phyloP scores from a whole-genome alignment of 2,888 invertebrate species.

The Micropterix aruncella region DNA sequence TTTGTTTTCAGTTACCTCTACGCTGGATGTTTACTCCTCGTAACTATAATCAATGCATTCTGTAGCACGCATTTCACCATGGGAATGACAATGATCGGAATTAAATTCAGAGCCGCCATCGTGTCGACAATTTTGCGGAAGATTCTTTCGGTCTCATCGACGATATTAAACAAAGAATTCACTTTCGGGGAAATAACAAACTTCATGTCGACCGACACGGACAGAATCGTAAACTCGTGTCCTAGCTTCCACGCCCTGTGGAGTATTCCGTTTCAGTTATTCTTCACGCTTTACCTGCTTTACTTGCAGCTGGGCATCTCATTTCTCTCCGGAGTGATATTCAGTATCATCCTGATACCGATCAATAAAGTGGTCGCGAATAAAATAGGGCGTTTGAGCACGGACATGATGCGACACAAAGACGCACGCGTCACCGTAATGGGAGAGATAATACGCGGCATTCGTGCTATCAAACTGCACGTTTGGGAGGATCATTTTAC shows the following conservation, averaged over 20 bases:
- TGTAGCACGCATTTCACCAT: constrained; percentile 85
- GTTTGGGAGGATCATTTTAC: constrained; percentile 89
- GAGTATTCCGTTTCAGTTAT: constrained; percentile 86
- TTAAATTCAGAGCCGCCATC: constrained; percentile 78
- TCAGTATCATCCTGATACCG: constrained; percentile 80
- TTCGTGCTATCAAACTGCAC: constrained; percentile 81
- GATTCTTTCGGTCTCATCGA: constrained; percentile 33
- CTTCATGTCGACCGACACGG: constrained; percentile 93
- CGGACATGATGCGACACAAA: constrained; percentile 80
- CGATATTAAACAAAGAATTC: constrained; percentile 28
- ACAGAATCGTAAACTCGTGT: constrained; percentile 90
- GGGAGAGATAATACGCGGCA: constrained; percentile 76
- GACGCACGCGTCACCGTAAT: constrained; percentile 80
- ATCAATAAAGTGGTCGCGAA: constrained; percentile 82
- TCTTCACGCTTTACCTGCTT: constrained; percentile 67
- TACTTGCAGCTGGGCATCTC: constrained; percentile 82
- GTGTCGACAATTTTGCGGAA: constrained; percentile 68
- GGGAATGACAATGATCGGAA: constrained; percentile 65
- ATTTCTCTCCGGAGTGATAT: constrained; percentile 79
- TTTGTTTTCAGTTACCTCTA: constrained; percentile 27
- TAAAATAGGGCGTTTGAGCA: constrained; percentile 76
- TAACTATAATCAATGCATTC: constrained; percentile 47
- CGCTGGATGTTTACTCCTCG: constrained; percentile 26
- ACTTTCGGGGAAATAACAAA: constrained; percentile 84
- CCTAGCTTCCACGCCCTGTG: constrained; percentile 93